Evolutionary conservation across 1,140 invertebrate species (phyloP), one percentile per base, ranked within the genome.

Genomic region (Atta cephalotes): DNA sequence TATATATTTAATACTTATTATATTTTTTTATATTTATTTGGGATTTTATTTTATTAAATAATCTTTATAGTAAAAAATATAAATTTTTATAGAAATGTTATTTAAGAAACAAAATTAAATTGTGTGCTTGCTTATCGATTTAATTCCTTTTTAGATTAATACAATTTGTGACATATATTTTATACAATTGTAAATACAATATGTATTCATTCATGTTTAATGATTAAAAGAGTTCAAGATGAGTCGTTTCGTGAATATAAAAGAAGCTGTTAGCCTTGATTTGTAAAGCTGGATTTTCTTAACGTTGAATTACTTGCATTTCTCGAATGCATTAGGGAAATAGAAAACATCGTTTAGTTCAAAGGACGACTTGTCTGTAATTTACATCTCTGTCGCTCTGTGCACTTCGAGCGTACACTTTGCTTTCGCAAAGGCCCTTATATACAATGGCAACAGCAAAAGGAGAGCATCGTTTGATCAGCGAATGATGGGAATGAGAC

Each of bases 331-430:
- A 81, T 39, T 81, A 71, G 18, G 25, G 25, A 81, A 56, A 80
- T 80, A 80, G 63, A 60, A 70, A 70, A 80, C 18, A 31, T 66
- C 28, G 28, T n/a, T 80, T 53, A 70, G 21, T 78, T 62, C 45
- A 81, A 56, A 80, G 49, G 12, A 31, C 3, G 28, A 70, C 31
- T 16, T 14, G 31, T n/a, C 31, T 81, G 78, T 81, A 81, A 71
- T 81, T 81, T 81, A 81, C 31, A 71, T 71, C 78, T 39, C 31
- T 66, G 65, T 56, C 18, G 49, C 31, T 81, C 21, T 70, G 49
- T 14, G 49, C 49, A 51, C 14, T 51, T 51, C 49, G 49, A 70
- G 18, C 18, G 21, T 68, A 6, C 63, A 68, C n/a, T 51, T 65
- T 4, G 45, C 77, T 81, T 71, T 81, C n/a, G 51, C 65, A 16